phyloP scores from a whole-genome alignment of 2,888 invertebrate species.

The Phania funesta region DNA sequence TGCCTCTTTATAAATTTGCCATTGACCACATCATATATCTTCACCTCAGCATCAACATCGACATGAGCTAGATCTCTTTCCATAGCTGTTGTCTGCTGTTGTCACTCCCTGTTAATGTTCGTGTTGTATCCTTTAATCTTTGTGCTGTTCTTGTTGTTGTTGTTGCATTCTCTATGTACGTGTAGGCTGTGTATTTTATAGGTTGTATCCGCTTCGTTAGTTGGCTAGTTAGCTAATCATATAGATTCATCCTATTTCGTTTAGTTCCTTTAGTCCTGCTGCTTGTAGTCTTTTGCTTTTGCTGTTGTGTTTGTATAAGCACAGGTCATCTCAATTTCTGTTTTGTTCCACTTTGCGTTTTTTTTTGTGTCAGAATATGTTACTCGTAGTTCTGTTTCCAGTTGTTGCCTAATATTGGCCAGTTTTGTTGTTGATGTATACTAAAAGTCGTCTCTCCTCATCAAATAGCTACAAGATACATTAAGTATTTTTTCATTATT shows the following conservation, averaged over 20 bases:
- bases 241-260: constrained; percentile 39
- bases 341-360: not conserved
- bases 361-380: constrained; percentile 6
- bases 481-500: constrained; percentile 21
- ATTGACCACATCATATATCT: constrained; percentile 58
- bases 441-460: constrained; percentile 61
- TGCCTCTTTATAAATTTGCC: constrained; percentile 43
- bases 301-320: constrained; percentile 15
- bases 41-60: constrained; percentile 50
- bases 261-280: not conserved
- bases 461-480: constrained; percentile 57
- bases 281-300: not conserved
- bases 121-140: constrained; percentile 24
- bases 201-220: constrained; percentile 52
- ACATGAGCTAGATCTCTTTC: not conserved
- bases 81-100: constrained; percentile 2
- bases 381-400: constrained; percentile 9
- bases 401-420: constrained; percentile 12
- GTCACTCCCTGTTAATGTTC: constrained; percentile 23
- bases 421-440: constrained; percentile 21
- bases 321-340: constrained; percentile 26
- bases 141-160: not conserved
- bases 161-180: constrained; percentile 32
- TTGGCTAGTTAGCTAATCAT: constrained; percentile 52
- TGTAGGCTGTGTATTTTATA: constrained; percentile 25